Evolutionary conservation across 2,113 vertebrate species (phyloP), one percentile per base, ranked within the genome.

Genomic region (Tonatia bakeri): DNA sequence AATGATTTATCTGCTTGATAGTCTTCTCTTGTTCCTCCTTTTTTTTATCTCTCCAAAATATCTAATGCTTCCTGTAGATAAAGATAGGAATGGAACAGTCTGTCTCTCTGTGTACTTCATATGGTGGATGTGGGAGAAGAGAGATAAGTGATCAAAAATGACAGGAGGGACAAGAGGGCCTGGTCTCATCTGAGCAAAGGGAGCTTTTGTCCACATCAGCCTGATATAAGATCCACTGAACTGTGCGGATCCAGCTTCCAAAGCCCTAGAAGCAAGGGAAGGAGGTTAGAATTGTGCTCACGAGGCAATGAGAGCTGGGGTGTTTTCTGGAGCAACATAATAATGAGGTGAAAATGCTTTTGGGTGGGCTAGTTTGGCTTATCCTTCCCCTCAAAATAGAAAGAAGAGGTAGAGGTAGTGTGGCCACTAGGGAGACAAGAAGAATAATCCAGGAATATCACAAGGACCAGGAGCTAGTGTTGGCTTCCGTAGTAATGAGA

Each of bases 41-140:
- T 24, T 52, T 52, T 77, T n/a, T 26, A 19, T 33, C 70, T 96
- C 52, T 86, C 47, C 8, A n/a, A 79, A 95, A 47, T 24, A 15
- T 24, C 33, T 54, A 3, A 31, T 52, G 12, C 61, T 93, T 36
- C 28, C 3, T 14, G 13, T 11, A 59, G 19, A 72, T 4, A 82
- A 77, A 94, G 52, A 24, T 19, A 22, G 67, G 5, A 56, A 20
- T 14, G 12, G 76, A 33, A 59, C 7, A 80, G 64, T 47, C 9
- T 75, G 22, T 77, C 4, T 65, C 15, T 43, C 6, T 38, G 11
- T 73, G 24, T 36, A 20, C 73, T 70, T 90, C 47, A 69, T 33
- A 0, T 7, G 22, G 28, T 65, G 16, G 7, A 67, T 65, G 43
- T 3, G 28, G 17, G 8, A 4, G 40, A 61, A 59, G 4, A 31